Conservation (phyloP, 2,888 invertebrate species). For the Drosophila fulvimacula region DNA sequence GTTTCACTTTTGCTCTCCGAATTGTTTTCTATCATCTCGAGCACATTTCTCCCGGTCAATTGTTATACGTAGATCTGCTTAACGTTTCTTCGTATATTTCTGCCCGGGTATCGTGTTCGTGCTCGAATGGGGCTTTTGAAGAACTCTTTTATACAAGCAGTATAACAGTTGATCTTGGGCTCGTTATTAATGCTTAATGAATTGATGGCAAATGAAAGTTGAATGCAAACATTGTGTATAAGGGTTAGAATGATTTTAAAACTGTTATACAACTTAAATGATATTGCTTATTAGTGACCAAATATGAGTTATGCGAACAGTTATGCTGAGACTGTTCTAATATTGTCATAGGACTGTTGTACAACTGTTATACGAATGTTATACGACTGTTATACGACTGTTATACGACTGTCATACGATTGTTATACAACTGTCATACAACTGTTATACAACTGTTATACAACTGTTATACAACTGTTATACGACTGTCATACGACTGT, state of each 20-base stretch:
- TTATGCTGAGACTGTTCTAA: slow-evolving; percentile 3
- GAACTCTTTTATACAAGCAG: slow-evolving; percentile 2
- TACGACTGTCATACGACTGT: neutral
- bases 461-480: no score
- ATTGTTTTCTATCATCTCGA: slow-evolving; percentile 6
- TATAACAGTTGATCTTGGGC: slow-evolving; percentile 1
- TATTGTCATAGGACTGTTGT: neutral
- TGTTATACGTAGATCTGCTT: slow-evolving; percentile 5
- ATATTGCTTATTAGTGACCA: neutral
- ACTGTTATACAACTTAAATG: neutral
- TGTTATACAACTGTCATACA: slow-evolving; percentile 12
- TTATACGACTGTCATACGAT: slow-evolving; percentile 1
- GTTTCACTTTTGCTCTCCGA: slow-evolving; percentile 41
- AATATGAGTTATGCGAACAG: neutral
- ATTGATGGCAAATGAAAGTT: neutral
- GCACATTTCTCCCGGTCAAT: neutral
- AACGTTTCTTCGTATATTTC: neutral
- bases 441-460: neutral
- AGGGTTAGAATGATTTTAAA: neutral
- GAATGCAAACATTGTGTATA: neutral
- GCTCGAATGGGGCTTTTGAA: neutral
- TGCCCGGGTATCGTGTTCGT: neutral
- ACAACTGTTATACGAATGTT: neutral
- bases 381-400: neutral
- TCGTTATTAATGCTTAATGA: neutral